Conservation (phyloP, 1,140 invertebrate species). For the Zaprionus taronus region DNA sequence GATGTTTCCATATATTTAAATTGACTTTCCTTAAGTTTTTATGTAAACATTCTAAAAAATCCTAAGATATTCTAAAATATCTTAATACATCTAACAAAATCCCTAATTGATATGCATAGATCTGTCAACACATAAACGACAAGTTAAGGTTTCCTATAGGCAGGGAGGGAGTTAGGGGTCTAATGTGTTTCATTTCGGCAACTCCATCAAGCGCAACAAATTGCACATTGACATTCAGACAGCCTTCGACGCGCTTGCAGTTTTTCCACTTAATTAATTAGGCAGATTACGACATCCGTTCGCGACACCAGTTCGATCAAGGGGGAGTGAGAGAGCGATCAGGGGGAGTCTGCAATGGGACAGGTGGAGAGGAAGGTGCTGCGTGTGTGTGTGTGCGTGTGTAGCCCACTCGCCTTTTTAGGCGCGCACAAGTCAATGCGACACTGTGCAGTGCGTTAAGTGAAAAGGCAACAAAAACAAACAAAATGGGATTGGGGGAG, state of each 20-base stretch:
- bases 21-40: too few species aligned
- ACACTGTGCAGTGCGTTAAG: slow-evolving; percentile 33
- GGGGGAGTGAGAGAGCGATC: background rate
- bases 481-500: background rate
- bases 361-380: background rate
- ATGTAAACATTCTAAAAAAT: too few species aligned
- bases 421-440: slow-evolving; percentile 58
- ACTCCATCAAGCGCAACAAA: slow-evolving; percentile 65
- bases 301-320: slow-evolving; percentile 5
- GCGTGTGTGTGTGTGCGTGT: slow-evolving; percentile 30
- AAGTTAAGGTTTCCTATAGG: background rate
- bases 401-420: slow-evolving; percentile 47
- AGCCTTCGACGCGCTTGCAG: slow-evolving; percentile 57
- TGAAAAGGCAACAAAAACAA: slow-evolving; percentile 1
- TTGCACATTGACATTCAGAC: slow-evolving; percentile 79
- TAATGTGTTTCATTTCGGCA: slow-evolving; percentile 13
- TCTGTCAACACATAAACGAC: background rate
- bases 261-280: slow-evolving; percentile 80
- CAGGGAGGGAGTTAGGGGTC: background rate
- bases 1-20: too few species aligned
- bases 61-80: too few species aligned
- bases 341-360: background rate
- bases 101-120: background rate
- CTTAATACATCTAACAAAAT: too few species aligned
- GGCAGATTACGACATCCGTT: slow-evolving; percentile 76